A percentile compares a stretch with the other conserved stretches of the same genome.
Evolutionary conservation across 2,797 vertebrate species (phyloP).

Genomic region (Eospalax fontanierii): DNA sequence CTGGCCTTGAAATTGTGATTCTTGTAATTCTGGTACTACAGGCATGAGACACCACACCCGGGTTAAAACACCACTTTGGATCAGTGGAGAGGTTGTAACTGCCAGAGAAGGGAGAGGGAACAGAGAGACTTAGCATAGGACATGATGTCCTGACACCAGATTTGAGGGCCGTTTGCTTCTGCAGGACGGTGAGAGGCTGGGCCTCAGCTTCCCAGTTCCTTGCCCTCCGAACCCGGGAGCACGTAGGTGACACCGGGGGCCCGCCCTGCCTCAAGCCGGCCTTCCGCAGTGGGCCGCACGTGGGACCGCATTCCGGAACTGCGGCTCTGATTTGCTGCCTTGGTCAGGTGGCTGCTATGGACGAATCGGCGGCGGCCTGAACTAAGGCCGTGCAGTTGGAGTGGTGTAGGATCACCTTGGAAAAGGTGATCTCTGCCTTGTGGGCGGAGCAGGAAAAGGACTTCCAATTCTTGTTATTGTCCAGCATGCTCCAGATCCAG

Average conservation of each 20-base stretch:
- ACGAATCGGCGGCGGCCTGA: conserved; percentile 28
- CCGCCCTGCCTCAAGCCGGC: neutral
- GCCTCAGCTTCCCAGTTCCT: too few species aligned
- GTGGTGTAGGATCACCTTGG: fast-evolving
- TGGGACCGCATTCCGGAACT: neutral
- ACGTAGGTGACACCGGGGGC: too few species aligned
- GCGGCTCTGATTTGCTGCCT: conserved; percentile 27
- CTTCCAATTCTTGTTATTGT: fast-evolving
- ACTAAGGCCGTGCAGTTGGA: fast-evolving
- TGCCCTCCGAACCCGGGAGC: fast-evolving
- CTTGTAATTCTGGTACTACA: neutral
- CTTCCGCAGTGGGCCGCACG: neutral
- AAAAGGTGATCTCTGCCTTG: fast-evolving
- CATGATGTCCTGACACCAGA: neutral
- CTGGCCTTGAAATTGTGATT: neutral
- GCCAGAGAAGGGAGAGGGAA: neutral
- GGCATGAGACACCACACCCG: neutral
- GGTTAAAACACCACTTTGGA: neutral
- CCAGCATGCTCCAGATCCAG: fast-evolving
- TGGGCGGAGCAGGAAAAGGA: fast-evolving
- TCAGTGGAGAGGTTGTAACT: neutral
- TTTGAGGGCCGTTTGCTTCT: neutral
- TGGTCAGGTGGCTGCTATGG: neutral
- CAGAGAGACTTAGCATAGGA: neutral
- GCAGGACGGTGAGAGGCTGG: fast-evolving